Evolutionary conservation across 2,113 vertebrate species (phyloP), one percentile per base, ranked within the genome.

Genomic region (Lasiurus cinereus): DNA sequence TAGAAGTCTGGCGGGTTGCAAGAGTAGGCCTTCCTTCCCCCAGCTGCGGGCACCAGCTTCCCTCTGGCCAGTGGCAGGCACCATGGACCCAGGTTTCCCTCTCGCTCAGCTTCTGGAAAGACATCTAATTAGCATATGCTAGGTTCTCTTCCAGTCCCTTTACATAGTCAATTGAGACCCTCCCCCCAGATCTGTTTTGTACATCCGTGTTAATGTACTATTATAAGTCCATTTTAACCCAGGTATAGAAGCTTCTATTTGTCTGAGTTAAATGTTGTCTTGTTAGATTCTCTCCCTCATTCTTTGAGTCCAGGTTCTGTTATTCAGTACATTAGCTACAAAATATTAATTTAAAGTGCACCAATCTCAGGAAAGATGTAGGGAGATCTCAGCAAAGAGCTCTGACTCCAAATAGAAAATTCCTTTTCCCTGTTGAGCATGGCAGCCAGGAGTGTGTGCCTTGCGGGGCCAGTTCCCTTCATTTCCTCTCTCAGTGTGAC

Each of bases 231-330:
- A 27, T 91, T 89, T 91, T 89, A 94, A 88, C 78, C 21, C 50
- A 95, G 18, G 8, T 79, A 56, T 14, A 94, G 56, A 79, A 84
- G 18, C 43, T 76, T 93, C 27, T 93, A 1, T 83, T 72, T 96
- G 92, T 94, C 83, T 73, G 6, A 22, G 8, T 67, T 90, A 83
- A 88, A 88, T 94, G n/a, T 91, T 88, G 29, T 80, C 66, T 82
- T 78, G 16, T 82, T 88, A 76, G 27, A 90, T 62, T 85, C 43
- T 80, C 18, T 76, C 15, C 15, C 31, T 93, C 13, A 19, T 84
- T 94, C 39, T 88, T 91, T 88, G 52, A 85, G 84, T 96, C n/a
- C 22, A 84, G n/a, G 70, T 88, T 94, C 74, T 94, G 15, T 79
- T 56, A 76, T 69, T 89, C 36, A 69, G 62, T 66, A 78, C 56